Percentiles rank a stretch among this genome's conserved stretches.
These are phyloP conservation scores for Ciona savignyi DNA, from an alignment of 23 tunicate species.

Conservation along the genomic window DNA sequence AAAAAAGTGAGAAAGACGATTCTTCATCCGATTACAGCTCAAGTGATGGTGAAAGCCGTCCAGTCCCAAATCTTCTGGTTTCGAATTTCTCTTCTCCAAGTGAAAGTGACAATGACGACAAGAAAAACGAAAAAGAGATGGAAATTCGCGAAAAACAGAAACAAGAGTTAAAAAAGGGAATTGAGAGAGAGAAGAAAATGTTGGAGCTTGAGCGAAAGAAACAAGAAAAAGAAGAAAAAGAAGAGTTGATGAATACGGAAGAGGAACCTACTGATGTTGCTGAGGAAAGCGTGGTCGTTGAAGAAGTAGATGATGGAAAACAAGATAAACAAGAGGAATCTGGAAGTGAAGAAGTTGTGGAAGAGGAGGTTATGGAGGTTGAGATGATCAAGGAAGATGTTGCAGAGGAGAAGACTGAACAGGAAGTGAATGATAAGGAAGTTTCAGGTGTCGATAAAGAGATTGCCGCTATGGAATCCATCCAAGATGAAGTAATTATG, in stretches of 20 bases:
- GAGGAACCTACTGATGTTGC: neutral
- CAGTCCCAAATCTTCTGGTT: conserved; percentile 5
- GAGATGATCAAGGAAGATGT: conserved; percentile 4
- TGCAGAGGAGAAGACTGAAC: neutral
- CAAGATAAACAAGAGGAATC: neutral
- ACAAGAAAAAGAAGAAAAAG: conserved; percentile 26
- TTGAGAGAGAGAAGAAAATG: neutral
- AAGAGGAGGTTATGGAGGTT: conserved; percentile 11
- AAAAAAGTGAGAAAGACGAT: neutral
- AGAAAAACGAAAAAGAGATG: neutral
- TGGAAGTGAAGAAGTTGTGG: neutral
- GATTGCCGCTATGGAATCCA: conserved; percentile 53
- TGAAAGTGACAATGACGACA: conserved; percentile 23
- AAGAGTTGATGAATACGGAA: conserved; percentile 10
- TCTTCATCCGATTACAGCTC: conserved; percentile 5
- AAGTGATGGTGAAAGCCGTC: conserved; percentile 2
- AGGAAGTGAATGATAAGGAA: neutral
- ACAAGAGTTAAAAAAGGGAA: neutral
- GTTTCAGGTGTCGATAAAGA: conserved; percentile 25
- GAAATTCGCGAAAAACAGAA: neutral
- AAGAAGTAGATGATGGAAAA: neutral
- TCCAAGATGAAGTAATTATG: conserved; percentile 47
- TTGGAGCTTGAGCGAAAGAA: neutral
- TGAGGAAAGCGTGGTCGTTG: neutral
- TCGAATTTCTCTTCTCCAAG: conserved; percentile 17